These are phyloP conservation scores for Apamea crenata DNA, from an alignment of 2,888 invertebrate species.

Conservation along the genomic window DNA sequence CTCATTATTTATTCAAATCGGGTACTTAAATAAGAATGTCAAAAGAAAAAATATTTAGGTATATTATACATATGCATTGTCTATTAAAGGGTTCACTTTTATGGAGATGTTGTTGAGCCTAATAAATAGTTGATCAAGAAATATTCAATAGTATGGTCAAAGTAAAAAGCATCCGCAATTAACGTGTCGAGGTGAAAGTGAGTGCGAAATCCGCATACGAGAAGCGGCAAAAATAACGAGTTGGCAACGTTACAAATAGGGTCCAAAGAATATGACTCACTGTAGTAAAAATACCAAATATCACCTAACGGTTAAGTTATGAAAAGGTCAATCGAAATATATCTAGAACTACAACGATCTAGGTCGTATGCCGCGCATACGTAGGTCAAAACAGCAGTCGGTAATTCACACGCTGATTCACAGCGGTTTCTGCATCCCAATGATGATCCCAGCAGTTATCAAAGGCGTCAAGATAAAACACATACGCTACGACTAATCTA, in stretches of 20 bases:
- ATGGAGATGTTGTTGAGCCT: neutral
- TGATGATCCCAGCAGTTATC: constrained; percentile 24
- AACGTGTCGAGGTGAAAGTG: constrained; percentile 55
- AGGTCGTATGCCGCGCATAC: constrained; percentile 70
- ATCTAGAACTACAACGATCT: constrained; percentile 73
- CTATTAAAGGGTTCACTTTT: neutral
- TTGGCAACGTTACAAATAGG: constrained; percentile 52
- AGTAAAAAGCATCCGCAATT: constrained; percentile 17
- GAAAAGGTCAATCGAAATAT: constrained; percentile 38
- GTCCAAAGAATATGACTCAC: constrained; percentile 2
- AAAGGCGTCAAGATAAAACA: constrained; percentile 33
- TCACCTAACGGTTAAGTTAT: constrained; percentile 14
- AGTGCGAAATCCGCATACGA: constrained; percentile 44
- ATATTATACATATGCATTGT: neutral
- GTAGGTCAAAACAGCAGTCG: constrained; percentile 47
- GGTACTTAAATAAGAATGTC: neutral
- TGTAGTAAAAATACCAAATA: constrained; percentile 20
- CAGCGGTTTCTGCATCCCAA: constrained; percentile 27
- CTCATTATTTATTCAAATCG: neutral
- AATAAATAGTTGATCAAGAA: neutral
- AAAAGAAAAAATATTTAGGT: neutral
- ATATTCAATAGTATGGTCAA: neutral
- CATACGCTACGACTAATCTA: constrained; percentile 64
- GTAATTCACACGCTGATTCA: constrained; percentile 20
- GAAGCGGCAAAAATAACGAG: constrained; percentile 28